Evolutionary conservation across 1,140 invertebrate species (phyloP), one percentile per base, ranked within the genome.

Genomic region (Dendroctonus ponderosae): DNA sequence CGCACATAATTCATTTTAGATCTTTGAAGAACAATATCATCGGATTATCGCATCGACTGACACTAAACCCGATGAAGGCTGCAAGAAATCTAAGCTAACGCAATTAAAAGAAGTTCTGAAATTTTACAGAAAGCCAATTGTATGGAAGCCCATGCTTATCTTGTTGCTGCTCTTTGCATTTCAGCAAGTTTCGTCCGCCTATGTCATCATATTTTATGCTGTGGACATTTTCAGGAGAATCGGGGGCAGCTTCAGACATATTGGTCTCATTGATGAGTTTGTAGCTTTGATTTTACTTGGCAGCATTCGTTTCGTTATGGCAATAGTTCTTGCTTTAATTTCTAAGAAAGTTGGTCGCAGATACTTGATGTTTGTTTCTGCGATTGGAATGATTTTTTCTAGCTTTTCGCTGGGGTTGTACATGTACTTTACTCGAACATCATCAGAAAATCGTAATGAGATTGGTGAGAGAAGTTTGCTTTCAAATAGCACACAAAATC

Each of bases 171-270:
- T 86, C 12, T 82, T 87, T 66, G 26, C 82, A 0, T 76, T 85
- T 5, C 86, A 87, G 75, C 85, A 87, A 75, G 67, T 85, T 0
- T 80, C 82, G 2, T 85, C 85, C 7, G 77, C 79, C 43, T 86
- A 90, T 75, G 84, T 85, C 0, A 80, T 90, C 3, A 85, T 89
- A 65, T 89, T 89, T 72, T 90, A 89, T 71, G 85, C 87, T 0
- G 83, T 86, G 3, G 81, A 84, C 5, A 80, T 85, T 56, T 87
- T 85, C 65, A 69, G 77, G 37, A 74, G 80, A 64, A 76, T 85
- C 11, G 81, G 80, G 4, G 80, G 79, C 4, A 72, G 77, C 9
- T 80, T 84, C 14, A 78, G 80, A 5, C 68, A 71, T 26, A 78
- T 75, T 39, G 65, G 65, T 6, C 26, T 57, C 9, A 74, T 81